These are phyloP conservation scores for Scatophagus argus DNA, from an alignment of 2,113 vertebrate species.

Conservation along the genomic window DNA sequence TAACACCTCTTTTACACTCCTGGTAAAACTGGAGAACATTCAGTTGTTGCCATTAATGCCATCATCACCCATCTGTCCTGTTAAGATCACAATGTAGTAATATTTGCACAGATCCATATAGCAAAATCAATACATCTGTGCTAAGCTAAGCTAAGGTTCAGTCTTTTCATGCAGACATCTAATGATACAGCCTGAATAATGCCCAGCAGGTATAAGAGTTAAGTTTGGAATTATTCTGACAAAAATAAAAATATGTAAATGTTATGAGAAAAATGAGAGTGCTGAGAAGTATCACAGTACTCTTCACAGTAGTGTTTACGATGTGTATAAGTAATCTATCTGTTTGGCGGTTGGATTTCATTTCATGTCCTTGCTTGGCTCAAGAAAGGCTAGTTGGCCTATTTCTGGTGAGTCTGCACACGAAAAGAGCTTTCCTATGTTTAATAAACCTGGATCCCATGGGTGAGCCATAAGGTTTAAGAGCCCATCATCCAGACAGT, in stretches of 20 bases:
- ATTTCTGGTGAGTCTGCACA: not conserved
- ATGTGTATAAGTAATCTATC: not conserved
- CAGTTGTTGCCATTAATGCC: not conserved
- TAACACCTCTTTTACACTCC: not conserved
- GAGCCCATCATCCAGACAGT: constrained; percentile 23
- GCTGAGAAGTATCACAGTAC: too few species aligned
- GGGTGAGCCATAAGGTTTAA: constrained; percentile 16
- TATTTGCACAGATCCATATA: too few species aligned
- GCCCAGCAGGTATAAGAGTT: too few species aligned
- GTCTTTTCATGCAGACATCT: too few species aligned
- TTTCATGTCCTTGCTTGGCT: not conserved
- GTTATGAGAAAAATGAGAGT: too few species aligned
- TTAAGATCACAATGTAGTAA: not conserved
- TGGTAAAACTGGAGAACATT: constrained; percentile 1
- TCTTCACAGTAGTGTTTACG: too few species aligned
- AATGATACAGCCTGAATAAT: too few species aligned
- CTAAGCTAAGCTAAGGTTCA: too few species aligned
- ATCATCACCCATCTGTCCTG: not conserved
- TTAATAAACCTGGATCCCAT: constrained; percentile 3
- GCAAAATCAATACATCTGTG: too few species aligned
- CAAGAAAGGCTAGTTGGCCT: not conserved
- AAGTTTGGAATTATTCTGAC: too few species aligned
- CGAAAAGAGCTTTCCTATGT: not conserved
- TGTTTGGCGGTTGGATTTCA: not conserved
- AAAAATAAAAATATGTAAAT: too few species aligned